These are phyloP conservation scores for Hipparchia semele DNA, from an alignment of 2,888 invertebrate genomes.

Conservation along the genomic window DNA sequence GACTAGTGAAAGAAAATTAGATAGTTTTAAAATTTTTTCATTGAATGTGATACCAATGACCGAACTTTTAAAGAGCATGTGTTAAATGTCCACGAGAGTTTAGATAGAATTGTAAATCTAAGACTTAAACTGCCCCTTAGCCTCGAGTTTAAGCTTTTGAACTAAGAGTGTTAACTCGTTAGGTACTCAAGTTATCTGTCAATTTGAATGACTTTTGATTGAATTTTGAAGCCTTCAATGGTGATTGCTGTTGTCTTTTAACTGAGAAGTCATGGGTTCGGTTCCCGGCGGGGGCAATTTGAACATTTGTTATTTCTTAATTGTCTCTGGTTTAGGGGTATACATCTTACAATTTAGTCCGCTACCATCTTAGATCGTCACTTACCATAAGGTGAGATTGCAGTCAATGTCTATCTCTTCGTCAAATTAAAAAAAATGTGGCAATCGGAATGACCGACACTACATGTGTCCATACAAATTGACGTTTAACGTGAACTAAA, in stretches of 20 bases:
- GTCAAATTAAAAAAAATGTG: too few species aligned
- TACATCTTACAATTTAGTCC: too few species aligned
- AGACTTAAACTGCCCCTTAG: constrained; percentile 23
- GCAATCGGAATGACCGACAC: neutral
- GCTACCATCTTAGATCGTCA: too few species aligned
- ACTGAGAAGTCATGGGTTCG: too few species aligned
- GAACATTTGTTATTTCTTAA: too few species aligned
- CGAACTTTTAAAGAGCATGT: constrained; percentile 48
- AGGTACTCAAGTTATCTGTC: neutral
- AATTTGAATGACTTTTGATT: too few species aligned
- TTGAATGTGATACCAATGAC: constrained; percentile 73
- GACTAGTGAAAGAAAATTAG: constrained; percentile 67
- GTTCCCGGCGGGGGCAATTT: too few species aligned
- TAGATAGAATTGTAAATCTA: constrained; percentile 51
- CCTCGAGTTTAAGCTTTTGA: constrained; percentile 3
- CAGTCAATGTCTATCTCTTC: too few species aligned
- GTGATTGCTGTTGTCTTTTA: too few species aligned
- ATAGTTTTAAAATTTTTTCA: constrained; percentile 67
- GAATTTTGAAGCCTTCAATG: too few species aligned
- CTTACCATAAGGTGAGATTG: too few species aligned
- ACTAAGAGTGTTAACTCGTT: neutral
- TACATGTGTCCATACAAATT: neutral
- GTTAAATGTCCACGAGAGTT: constrained; percentile 52
- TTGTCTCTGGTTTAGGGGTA: too few species aligned
- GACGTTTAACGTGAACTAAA: neutral